Base-by-base conservation (phyloP, 2,797 vertebrate species). In the Ambastaia sidthimunki region DNA sequence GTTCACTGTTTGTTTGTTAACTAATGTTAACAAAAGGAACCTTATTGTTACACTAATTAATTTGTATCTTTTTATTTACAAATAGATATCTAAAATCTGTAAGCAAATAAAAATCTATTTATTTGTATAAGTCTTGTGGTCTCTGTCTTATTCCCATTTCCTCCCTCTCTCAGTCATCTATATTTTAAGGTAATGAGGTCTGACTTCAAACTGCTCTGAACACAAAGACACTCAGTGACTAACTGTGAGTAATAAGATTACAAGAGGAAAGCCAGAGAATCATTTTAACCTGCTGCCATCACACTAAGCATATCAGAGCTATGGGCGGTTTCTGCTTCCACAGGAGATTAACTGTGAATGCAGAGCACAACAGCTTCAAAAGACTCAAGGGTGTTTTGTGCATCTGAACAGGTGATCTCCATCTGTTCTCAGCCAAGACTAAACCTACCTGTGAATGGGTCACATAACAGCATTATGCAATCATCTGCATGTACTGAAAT, bases 241-340 rank as follows among this genome's bases (percentile, higher is more conserved):
- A 54, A 52, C 65, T 41, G 59, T 12, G 25, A 7, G 34, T 82
- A 77, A 82, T 82, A 48, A 57, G 80, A 82, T 82, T 82, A 82
- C 76, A 78, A 60, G 25, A 62, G 11, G n/a, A n/a, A n/a, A n/a
- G n/a, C n/a, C n/a, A n/a, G n/a, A n/a, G n/a, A n/a, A n/a, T n/a
- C n/a, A n/a, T n/a, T n/a, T n/a, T n/a, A n/a, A 68, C 76, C 66
- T 78, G 67, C 67, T 9, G 41, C 28, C 18, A 60, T 70, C 76
- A 34, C 37, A 70, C 47, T 21, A 41, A 19, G n/a, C 28, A 54
- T 28, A 66, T 75, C 28, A 70, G 41, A 18, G 63, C n/a, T n/a
- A n/a, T n/a, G n/a, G n/a, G n/a, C n/a, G n/a, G n/a, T n/a, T n/a
- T n/a, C n/a, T n/a, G n/a, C 62, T 25, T 25, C 52, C 0, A 7